phyloP scores from a whole-genome alignment of 2,113 vertebrate species.

The Labeo rohita region DNA sequence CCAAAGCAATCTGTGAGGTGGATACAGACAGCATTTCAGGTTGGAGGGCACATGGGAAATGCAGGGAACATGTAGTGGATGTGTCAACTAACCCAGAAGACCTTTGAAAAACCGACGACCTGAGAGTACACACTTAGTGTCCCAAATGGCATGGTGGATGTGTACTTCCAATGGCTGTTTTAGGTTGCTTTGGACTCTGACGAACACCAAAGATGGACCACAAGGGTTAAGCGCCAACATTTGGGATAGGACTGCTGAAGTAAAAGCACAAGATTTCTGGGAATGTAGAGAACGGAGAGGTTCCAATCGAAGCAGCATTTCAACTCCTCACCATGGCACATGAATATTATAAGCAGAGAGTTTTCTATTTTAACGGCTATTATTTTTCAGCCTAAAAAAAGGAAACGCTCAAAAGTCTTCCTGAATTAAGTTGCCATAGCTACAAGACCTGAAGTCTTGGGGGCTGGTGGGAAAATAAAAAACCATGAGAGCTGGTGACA shows the following conservation, averaged over 20 bases:
- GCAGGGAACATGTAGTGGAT: background rate
- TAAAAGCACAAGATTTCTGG: background rate
- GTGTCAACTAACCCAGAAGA: constrained; percentile 14
- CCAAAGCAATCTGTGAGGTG: constrained; percentile 11
- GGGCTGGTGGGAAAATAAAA: constrained; percentile 16
- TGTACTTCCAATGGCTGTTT: background rate
- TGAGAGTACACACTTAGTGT: background rate
- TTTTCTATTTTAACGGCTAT: constrained; percentile 59
- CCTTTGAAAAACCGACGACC: background rate
- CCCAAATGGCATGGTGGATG: background rate
- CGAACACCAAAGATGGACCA: background rate
- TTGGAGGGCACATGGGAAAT: constrained; percentile 1
- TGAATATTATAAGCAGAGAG: constrained; percentile 28
- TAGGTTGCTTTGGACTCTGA: background rate
- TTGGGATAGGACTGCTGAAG: background rate
- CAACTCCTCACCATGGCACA: background rate
- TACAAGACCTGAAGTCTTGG: constrained; percentile 57
- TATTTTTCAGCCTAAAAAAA: constrained; percentile 67
- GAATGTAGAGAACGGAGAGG: background rate
- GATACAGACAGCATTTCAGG: constrained; percentile 16
- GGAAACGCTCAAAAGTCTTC: constrained; percentile 54
- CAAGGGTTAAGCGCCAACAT: background rate
- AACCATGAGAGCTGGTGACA: constrained; percentile 38
- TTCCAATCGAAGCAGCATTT: background rate
- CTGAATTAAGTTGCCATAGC: constrained; percentile 67